Evolutionary conservation across 2,113 vertebrate genomes (phyloP), one percentile per base, ranked within the genome.

Genomic region (Hemiprocne comata): DNA sequence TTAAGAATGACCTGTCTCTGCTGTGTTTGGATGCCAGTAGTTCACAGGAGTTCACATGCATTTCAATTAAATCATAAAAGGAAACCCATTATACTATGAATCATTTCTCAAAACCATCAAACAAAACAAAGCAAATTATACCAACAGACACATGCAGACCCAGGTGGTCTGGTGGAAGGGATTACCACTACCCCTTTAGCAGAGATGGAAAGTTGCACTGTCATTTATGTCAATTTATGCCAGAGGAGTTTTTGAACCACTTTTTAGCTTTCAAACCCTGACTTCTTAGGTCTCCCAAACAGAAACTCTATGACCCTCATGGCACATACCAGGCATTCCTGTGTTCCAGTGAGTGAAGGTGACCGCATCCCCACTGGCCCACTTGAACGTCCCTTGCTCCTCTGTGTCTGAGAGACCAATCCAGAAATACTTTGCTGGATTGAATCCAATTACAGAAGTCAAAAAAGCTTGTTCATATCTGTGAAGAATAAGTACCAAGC

Each of bases 391-490:
- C 17, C 97, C 97, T 33, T 54, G 96, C 36, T 98, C 97, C 12
- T 94, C 97, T 11, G 77, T 62, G 50, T 99, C 99, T 20, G 98
- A 99, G 78, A 99, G 95, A 34, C 99, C 99, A 44, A 97, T 98
- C 99, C 99, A 99, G 95, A 99, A 99, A 96, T 99, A 99, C 85
- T 98, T 98, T 89, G 99, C 99, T 78, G 99, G 98, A 85, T 98
- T 98, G 87, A 99, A 96, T 81, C 99, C 99, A 97, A 98, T 97
- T 89, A 99, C 87, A 91, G 99, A 99, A 87, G 99, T 98, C 86
- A 99, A 95, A 96, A 99, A 99, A 48, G 99, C 99, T 94, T 99
- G 99, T 87, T 99, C 99, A 91, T 99, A 99, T 89, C 99, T 99
- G 96, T 61, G 65, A 95, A 86, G 23, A 55, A n/a, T 33, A 94